Conservation (phyloP, 2,888 invertebrate species). For the Laspeyria flexula region DNA sequence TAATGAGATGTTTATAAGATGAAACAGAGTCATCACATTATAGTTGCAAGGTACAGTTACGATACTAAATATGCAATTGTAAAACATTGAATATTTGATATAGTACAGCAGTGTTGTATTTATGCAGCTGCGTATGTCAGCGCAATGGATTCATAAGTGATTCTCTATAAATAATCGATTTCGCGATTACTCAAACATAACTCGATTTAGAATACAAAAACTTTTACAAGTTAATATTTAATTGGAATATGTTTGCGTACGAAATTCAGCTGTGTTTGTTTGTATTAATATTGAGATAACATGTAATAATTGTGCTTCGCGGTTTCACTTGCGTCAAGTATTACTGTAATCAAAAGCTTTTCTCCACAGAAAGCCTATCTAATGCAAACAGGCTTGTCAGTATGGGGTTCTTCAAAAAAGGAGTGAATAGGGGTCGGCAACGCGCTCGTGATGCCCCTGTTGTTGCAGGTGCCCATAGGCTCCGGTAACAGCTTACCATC, state of each 20-base stretch:
- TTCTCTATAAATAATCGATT: constrained; percentile 12
- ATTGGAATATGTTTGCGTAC: not conserved
- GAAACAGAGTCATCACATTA: no score
- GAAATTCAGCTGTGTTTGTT: not conserved
- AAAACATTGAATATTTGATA: constrained; percentile 3
- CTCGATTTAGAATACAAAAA: not conserved
- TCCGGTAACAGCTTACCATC: no score
- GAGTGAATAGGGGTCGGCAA: no score
- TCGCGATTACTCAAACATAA: constrained; percentile 1
- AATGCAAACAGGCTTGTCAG: no score
- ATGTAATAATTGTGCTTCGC: no score
- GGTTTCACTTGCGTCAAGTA: no score
- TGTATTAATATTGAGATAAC: not conserved
- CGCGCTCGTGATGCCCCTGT: no score
- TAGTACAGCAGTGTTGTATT: not conserved
- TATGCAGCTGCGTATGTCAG: not conserved
- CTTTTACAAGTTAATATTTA: not conserved
- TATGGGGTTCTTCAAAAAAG: no score
- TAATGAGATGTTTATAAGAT: no score
- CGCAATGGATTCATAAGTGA: not conserved
- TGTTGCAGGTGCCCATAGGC: no score
- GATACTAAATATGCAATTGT: not conserved
- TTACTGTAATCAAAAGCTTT: no score
- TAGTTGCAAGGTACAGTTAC: not conserved
- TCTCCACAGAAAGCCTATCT: no score